Evolutionary conservation across 2,113 vertebrate genomes (phyloP), one percentile per base, ranked within the genome.

Genomic region (Dromaius novaehollandiae): DNA sequence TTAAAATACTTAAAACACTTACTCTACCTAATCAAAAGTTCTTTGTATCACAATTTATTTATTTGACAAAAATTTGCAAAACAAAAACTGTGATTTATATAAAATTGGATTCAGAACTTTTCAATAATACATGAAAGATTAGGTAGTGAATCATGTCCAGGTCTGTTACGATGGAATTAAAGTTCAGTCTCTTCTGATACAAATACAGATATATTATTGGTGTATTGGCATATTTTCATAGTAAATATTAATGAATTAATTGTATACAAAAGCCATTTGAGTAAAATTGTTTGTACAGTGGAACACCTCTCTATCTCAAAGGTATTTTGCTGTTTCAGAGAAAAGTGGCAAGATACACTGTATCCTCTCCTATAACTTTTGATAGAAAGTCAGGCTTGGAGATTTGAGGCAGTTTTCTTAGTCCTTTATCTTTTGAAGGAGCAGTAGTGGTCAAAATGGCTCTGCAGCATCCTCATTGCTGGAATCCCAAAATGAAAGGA

Each of bases 1-100:
- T 96, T 82, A 86, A 66, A 91, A 77, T 68, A 86, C 18, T 96
- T 92, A 85, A 79, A 91, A 66, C 50, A 66, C 71, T 94, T 88
- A 96, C 89, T 90, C 92, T 92, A 46, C 77, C 38, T 94, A 86
- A 96, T 92, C 82, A 91, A 51, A 94, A 96, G 55, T 93, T 94
- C 55, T 91, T 78, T 6, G 2, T 89, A 38, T 84, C 69, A 53
- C 93, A 86, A 88, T 91, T 66, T 90, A 90, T 88, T 76, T 95
- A 91, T 94, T 87, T 95, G 81, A 91, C 65, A 70, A 89, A 95
- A 91, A 90, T 82, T 93, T 87, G 58, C 56, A 83, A 95, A 92
- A 93, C 71, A 88, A 58, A 90, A 87, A 87, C 84, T 82, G 63
- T 40, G 44, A 92, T 42, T 75, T 91, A 19, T 58, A 21, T 88